phyloP scores from a whole-genome alignment of 2,113 vertebrate species.

The Gopherus flavomarginatus region DNA sequence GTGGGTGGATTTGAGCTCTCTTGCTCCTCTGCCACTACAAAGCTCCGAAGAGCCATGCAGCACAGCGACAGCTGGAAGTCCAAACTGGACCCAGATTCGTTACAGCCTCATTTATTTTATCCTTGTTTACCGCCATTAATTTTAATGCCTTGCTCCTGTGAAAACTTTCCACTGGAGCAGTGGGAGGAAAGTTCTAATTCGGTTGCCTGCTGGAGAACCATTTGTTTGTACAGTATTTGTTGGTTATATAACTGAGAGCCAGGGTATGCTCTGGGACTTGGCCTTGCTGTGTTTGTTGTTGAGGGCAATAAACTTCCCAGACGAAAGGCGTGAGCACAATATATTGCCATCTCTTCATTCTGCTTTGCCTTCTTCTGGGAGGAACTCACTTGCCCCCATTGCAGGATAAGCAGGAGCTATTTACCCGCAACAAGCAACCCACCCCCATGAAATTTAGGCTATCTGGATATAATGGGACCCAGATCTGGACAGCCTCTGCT shows the following conservation, averaged over 20 bases:
- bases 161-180: constrained; percentile 52
- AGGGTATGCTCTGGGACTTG: constrained; percentile 24
- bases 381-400: not conserved
- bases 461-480: not conserved
- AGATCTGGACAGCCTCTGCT: not conserved
- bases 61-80: constrained; percentile 49
- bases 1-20: not conserved
- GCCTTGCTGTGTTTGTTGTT: not conserved
- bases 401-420: not conserved
- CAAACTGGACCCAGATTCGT: constrained; percentile 48
- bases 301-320: constrained; percentile 42
- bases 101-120: constrained; percentile 62
- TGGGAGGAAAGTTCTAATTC: constrained; percentile 55
- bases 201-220: constrained; percentile 67
- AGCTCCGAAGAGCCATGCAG: not conserved
- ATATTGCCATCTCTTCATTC: not conserved
- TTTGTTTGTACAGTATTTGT: constrained; percentile 55
- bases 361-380: not conserved
- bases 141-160: constrained; percentile 65
- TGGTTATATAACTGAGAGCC: not conserved
- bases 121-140: constrained; percentile 71
- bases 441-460: not conserved
- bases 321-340: not conserved
- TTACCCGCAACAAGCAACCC: not conserved
- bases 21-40: not conserved